phyloP scores from a whole-genome alignment of 92 coral and sea anemone species.

The Chrysogorgia sp. region DNA sequence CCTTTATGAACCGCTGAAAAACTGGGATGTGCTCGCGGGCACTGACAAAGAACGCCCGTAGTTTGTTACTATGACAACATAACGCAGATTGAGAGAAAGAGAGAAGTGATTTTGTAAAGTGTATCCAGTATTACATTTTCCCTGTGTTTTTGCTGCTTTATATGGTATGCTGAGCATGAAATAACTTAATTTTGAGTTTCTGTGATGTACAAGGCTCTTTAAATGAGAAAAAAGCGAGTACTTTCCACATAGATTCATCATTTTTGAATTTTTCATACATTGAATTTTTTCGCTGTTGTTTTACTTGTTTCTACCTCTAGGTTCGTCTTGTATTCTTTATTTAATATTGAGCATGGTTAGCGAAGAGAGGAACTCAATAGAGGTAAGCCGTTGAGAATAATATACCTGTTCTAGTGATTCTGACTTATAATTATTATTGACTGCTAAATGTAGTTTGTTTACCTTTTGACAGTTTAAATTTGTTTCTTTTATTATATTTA shows the following conservation, averaged over 20 bases:
- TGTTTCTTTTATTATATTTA: neutral
- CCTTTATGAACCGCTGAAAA: no score
- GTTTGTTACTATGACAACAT: no score
- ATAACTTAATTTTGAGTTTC: no score
- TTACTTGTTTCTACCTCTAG: neutral
- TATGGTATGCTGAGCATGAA: no score
- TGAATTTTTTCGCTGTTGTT: neutral
- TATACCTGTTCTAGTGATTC: neutral
- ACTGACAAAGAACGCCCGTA: no score
- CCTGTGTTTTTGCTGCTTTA: no score
- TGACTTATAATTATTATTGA: neutral
- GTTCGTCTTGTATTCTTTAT: neutral
- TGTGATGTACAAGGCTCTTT: no score
- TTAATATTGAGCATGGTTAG: slow-evolving; percentile 2
- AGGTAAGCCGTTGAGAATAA: neutral
- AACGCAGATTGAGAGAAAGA: no score
- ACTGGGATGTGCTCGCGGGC: no score
- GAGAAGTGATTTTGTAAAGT: no score
- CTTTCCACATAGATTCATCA: neutral
- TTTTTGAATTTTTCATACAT: no score
- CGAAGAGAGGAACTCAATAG: neutral
- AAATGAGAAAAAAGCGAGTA: neutral
- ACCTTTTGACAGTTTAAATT: neutral
- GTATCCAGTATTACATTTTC: no score
- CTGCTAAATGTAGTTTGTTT: neutral